Base-by-base conservation (phyloP, 2,888 invertebrate genomes). In the Thera obeliscata region DNA sequence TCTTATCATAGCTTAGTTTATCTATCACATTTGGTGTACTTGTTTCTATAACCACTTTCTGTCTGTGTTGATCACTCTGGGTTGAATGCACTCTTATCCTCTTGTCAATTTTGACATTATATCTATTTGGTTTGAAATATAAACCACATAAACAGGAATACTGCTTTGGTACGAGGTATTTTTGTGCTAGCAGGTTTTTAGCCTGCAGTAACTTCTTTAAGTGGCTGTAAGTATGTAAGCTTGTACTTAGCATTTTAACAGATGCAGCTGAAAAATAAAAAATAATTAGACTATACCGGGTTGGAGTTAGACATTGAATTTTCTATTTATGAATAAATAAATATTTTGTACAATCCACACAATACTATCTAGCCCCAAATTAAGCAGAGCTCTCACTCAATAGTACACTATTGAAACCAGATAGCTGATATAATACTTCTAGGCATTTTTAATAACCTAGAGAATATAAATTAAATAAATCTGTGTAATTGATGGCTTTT, bases 31-130 rank as follows among this genome's bases (percentile, higher is more conserved):
- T 90, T 8, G 91, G 89, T 49, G 82, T 81, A 0, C 87, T 81
- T 0, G 91, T 90, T 70, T 93, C 90, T 73, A 93, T 87, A 0
- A 93, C 85, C 2, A 85, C 90, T 70, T 91, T 93, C 74, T 93
- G 93, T 79, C 91, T 86, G 79, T 88, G 90, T 61, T 88, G 90
- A 70, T 93, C 92, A 12, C 88, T 89, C 41, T 89, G 87, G 0
- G 91, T 89, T 0, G 92, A 91, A 69, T 91, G 86, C 5, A 85
- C 78, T 67, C 91, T 78, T 11, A 76, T 52, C 38, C 9, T 22
- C 2, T 41, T 41, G 36, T 55, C 11, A 22, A 43, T 43, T 8
- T 41, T 33, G 8, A 9, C 3, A 3, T 35, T 11, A n/a, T 33
- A 35, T 2, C 38, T 62, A 9, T 65, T 8, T 6, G 33, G 48